A percentile compares a stretch with the other conserved stretches of the same genome.
These are phyloP conservation scores for Homarus gammarus DNA, from an alignment of 2,888 invertebrate species.

Conservation along the genomic window DNA sequence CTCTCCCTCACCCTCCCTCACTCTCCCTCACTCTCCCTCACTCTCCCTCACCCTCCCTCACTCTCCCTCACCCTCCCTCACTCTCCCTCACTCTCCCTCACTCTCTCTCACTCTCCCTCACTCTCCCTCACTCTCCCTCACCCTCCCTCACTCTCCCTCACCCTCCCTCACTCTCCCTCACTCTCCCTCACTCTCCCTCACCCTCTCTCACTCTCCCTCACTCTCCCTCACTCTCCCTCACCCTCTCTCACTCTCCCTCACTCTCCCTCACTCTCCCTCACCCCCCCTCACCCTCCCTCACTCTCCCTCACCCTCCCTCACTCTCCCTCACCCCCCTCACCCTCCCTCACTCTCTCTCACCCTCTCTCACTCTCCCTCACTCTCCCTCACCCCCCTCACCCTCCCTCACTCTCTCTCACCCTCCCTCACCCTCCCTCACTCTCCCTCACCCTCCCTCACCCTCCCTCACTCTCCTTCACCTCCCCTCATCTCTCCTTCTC, in stretches of 20 bases:
- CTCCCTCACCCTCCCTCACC: neutral
- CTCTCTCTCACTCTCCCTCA: neutral
- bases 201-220: neutral
- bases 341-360: neutral
- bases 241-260: neutral
- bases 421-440: neutral
- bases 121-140: neutral
- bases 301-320: neutral
- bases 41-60: neutral
- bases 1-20: neutral
- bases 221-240: too few relatives aligned
- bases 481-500: too few relatives aligned
- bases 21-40: neutral
- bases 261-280: neutral
- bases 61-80: constrained; percentile 3
- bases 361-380: neutral
- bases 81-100: neutral
- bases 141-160: neutral
- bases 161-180: neutral
- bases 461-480: neutral
- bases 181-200: neutral
- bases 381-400: neutral
- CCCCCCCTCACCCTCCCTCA: too few relatives aligned
- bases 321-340: neutral
- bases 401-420: neutral